Evolutionary conservation across 1,140 invertebrate genomes (phyloP), one percentile per base, ranked within the genome.

Genomic region (Drosophila simulans): DNA sequence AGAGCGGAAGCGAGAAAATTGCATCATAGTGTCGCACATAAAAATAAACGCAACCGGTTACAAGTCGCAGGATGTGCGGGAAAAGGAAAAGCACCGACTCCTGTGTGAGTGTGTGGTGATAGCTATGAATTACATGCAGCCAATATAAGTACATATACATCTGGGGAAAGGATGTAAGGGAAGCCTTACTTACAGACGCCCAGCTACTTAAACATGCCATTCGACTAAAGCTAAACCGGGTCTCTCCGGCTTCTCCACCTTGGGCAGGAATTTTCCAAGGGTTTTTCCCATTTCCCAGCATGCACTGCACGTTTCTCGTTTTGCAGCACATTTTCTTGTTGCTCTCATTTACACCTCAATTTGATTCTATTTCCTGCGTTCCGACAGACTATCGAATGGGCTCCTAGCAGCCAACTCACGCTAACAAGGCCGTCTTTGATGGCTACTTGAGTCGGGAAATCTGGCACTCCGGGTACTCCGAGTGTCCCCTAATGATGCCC

Each of bases 281-380:
- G 31, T 12, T 58, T 51, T 60, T 56, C 62, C 70, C 65, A 88
- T 82, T 80, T 73, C 77, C 59, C 70, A 57, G 74, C 59, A 88
- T 88, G 83, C 82, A 12, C 37, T 70, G 77, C 83, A 88, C 83
- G 83, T 88, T 63, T 40, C 40, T 48, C 8, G 39, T 56, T 37
- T 42, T 12, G 25, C 11, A 25, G 52, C 79, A 63, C 62, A 46
- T 46, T 43, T 74, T 83, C 75, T 88, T 86, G 82, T 78, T 79
- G 71, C 70, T 82, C 79, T 78, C 83, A 86, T 88, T 88, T 88
- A 83, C 83, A 88, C 83, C 83, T 88, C 79, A 88, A 88, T 88
- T 88, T 88, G 83, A 88, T 88, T 88, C 83, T 79, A 88, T 88
- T 88, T 88, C 71, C 84, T 80, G 55, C 46, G 49, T 65, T 55